Conservation (phyloP, 2,888 invertebrate genomes). For the Tillus elongatus region DNA sequence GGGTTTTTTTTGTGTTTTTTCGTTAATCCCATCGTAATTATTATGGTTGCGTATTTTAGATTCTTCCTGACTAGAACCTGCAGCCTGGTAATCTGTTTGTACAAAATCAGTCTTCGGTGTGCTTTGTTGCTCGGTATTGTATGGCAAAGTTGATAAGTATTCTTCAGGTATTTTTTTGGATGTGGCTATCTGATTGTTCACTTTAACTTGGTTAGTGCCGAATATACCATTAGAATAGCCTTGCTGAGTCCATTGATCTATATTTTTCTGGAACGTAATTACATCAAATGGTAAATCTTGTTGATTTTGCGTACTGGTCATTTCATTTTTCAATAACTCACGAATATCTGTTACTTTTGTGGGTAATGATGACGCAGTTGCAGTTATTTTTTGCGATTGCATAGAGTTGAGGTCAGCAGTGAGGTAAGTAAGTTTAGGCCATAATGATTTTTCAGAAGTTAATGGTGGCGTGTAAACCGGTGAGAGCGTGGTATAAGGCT, state of each 20-base stretch:
- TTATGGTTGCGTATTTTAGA: constrained; percentile 28
- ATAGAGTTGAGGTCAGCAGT: constrained; percentile 47
- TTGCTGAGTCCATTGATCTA: constrained; percentile 77
- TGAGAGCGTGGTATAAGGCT: constrained; percentile 31
- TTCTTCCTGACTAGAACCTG: constrained; percentile 30
- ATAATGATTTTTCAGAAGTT: constrained; percentile 30
- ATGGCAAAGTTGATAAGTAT: constrained; percentile 57
- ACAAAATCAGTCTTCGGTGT: constrained; percentile 23
- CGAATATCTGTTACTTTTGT: constrained; percentile 43
- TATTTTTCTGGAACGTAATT: constrained; percentile 67
- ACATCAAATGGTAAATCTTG: constrained; percentile 58
- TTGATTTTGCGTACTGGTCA: constrained; percentile 27
- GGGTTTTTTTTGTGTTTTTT: constrained; percentile 17
- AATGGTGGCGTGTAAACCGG: constrained; percentile 34
- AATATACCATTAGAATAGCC: constrained; percentile 49
- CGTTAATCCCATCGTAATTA: constrained; percentile 31
- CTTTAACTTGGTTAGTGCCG: constrained; percentile 40
- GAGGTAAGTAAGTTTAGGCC: constrained; percentile 40
- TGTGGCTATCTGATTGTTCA: constrained; percentile 40
- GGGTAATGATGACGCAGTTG: constrained; percentile 30
- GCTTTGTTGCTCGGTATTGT: constrained; percentile 22
- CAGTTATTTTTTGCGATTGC: constrained; percentile 42
- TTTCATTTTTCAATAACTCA: constrained; percentile 38
- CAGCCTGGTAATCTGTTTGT: constrained; percentile 28
- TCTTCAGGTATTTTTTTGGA: constrained; percentile 72